phyloP scores from a whole-genome alignment of 2,113 vertebrate species.

The Cyrtonyx montezumae region DNA sequence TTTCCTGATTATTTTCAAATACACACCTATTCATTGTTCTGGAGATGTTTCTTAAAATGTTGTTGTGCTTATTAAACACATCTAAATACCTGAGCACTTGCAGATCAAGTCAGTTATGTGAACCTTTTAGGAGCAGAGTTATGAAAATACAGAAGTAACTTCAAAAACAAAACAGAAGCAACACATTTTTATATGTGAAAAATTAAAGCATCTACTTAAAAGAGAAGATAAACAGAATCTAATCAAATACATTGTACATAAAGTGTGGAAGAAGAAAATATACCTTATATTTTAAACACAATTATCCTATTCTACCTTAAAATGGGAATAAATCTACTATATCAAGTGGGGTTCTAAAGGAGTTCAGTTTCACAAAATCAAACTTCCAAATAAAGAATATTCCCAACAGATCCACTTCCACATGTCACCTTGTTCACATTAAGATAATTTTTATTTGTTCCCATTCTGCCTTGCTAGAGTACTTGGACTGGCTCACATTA shows the following conservation, averaged over 20 bases:
- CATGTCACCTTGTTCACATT: neutral
- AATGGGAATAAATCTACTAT: neutral
- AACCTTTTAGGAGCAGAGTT: neutral
- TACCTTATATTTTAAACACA: neutral
- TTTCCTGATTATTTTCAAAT: neutral
- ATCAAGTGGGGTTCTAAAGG: neutral
- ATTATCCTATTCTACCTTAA: neutral
- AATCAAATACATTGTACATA: neutral
- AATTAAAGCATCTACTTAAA: neutral
- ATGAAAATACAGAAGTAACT: neutral
- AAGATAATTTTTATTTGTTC: neutral
- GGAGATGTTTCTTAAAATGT: neutral
- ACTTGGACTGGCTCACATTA: neutral
- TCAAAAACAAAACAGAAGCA: rapidly evolving
- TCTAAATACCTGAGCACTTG: neutral
- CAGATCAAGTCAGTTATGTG: neutral
- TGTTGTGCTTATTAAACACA: neutral
- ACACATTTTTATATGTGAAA: neutral
- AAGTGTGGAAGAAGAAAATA: neutral
- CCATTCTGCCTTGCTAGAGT: neutral
- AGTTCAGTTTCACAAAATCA: neutral
- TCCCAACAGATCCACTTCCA: neutral
- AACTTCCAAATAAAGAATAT: neutral
- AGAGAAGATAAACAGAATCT: neutral
- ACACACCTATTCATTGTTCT: neutral